Conservation (phyloP, 2,113 vertebrate genomes). For the Perca fluviatilis region DNA sequence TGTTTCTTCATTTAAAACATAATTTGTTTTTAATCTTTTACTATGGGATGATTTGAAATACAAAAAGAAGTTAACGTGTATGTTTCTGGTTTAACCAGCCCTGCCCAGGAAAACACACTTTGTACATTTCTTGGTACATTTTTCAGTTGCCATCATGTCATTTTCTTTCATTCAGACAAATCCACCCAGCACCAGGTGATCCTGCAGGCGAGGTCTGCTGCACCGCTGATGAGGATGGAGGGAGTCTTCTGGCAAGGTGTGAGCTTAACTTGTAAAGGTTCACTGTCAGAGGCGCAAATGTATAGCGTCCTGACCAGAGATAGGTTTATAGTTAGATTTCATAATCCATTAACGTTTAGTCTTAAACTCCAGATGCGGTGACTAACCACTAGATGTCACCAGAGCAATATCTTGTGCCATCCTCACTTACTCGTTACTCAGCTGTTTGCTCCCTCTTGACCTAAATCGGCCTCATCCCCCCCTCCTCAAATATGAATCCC, state of each 20-base stretch:
- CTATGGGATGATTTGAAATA: not conserved
- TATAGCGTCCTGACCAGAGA: not conserved
- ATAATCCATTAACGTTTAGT: not conserved
- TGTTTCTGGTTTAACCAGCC: not conserved
- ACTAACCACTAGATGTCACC: slow-evolving; percentile 42
- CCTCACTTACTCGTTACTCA: not conserved
- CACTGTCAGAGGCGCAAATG: no score
- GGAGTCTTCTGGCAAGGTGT: slow-evolving; percentile 86
- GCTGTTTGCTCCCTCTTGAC: not conserved
- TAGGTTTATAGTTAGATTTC: not conserved
- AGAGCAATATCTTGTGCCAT: not conserved
- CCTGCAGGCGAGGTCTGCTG: slow-evolving; percentile 85
- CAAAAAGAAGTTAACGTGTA: not conserved
- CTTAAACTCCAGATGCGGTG: not conserved
- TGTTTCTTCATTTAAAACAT: not conserved
- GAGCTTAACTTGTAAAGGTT: not conserved
- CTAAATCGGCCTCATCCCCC: not conserved
- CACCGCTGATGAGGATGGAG: slow-evolving; percentile 84
- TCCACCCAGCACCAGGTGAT: slow-evolving; percentile 89
- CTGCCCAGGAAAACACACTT: not conserved
- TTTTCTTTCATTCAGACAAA: slow-evolving; percentile 83
- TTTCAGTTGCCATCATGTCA: not conserved
- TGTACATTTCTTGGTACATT: no score
- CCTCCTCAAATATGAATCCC: not conserved
- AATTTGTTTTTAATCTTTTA: not conserved